These are phyloP conservation scores for Epizoanthus scotinus DNA, from an alignment of 92 coral and sea anemone genomes.

Conservation along the genomic window DNA sequence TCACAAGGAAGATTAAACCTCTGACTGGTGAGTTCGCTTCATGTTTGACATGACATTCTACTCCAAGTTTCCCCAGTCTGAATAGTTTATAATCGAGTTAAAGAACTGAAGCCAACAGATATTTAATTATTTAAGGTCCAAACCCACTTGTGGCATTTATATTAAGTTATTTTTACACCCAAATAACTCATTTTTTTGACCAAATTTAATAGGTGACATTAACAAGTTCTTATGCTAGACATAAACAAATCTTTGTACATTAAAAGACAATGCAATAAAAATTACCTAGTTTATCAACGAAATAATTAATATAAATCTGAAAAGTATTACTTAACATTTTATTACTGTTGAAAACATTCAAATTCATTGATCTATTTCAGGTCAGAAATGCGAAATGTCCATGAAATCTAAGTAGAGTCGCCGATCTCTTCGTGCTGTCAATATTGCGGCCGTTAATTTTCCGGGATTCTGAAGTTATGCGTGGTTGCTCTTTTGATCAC, in stretches of 20 bases:
- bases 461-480: slow-evolving; percentile 37
- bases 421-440: slow-evolving; percentile 3
- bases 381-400: neutral
- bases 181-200: neutral
- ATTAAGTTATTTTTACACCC: too few species aligned
- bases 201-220: neutral
- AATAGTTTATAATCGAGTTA: slow-evolving; percentile 43
- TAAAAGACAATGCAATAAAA: slow-evolving; percentile 15
- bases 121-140: neutral
- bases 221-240: slow-evolving; percentile 27
- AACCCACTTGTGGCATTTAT: neutral
- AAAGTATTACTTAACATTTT: neutral
- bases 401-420: neutral
- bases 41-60: slow-evolving; percentile 87
- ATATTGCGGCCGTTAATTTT: slow-evolving; percentile 17
- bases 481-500: slow-evolving; percentile 30
- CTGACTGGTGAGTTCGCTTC: slow-evolving; percentile 74
- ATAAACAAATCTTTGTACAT: slow-evolving; percentile 7
- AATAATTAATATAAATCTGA: slow-evolving; percentile 2
- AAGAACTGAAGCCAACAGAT: slow-evolving; percentile 25
- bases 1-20: slow-evolving; percentile 76
- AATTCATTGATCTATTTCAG: neutral
- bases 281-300: neutral
- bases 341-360: neutral
- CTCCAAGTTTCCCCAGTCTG: slow-evolving; percentile 90